These are phyloP conservation scores for Lithosia quadra DNA, from an alignment of 2,888 invertebrate genomes.

Conservation along the genomic window DNA sequence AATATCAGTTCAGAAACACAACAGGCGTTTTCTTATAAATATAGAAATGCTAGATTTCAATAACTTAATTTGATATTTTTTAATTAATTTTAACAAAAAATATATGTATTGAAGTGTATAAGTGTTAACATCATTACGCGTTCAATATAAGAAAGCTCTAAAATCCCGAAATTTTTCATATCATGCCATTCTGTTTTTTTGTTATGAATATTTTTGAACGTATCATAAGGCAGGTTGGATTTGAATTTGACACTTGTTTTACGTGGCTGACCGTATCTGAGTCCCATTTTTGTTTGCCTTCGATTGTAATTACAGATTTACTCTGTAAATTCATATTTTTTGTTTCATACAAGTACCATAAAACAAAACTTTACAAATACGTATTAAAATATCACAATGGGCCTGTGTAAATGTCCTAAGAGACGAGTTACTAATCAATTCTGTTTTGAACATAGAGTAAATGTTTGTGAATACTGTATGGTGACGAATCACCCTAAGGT, in stretches of 20 bases:
- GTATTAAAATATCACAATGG: constrained; percentile 88
- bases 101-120: too few species aligned
- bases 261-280: constrained; percentile 64
- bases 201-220: constrained; percentile 19
- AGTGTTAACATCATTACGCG: too few species aligned
- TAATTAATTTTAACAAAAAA: too few species aligned
- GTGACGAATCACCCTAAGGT: constrained; percentile 98
- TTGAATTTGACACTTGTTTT: constrained; percentile 59
- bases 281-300: constrained; percentile 56
- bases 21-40: too few species aligned
- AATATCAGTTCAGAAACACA: too few species aligned
- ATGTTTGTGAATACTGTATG: constrained; percentile 99
- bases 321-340: constrained; percentile 30
- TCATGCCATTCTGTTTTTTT: too few species aligned
- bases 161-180: too few species aligned
- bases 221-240: constrained; percentile 12
- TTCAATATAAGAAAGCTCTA: too few species aligned
- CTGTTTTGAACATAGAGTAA: constrained; percentile 99
- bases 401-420: constrained; percentile 99
- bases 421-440: constrained; percentile 98
- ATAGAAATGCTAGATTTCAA: too few species aligned
- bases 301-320: constrained; percentile 34
- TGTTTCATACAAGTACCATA: constrained; percentile 26
- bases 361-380: constrained; percentile 21
- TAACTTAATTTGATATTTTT: too few species aligned